Conservation (phyloP, 1,140 invertebrate species). For the Limonius californicus region DNA sequence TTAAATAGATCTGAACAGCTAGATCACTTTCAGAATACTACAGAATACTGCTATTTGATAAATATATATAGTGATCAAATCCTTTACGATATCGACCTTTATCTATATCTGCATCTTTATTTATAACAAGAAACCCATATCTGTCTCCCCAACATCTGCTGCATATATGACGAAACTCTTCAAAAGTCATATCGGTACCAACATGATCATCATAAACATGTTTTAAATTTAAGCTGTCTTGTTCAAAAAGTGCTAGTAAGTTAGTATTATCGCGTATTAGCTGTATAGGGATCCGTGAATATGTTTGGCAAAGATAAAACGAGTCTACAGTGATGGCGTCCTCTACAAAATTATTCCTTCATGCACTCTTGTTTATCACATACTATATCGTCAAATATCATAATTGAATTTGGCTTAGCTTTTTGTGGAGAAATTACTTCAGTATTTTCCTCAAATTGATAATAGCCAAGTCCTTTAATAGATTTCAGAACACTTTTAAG, state of each 20-base stretch:
- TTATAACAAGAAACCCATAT: conserved; percentile 40
- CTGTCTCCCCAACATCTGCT: conserved; percentile 35
- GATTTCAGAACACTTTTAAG: not conserved
- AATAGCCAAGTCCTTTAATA: conserved; percentile 4
- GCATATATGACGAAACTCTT: conserved; percentile 41
- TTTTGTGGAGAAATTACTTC: not conserved
- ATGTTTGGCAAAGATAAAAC: conserved; percentile 44
- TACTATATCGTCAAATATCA: conserved; percentile 44
- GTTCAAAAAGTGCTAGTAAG: conserved; percentile 42
- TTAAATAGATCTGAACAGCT: too few relatives aligned
- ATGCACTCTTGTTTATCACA: conserved; percentile 42
- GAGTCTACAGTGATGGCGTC: conserved; percentile 41
- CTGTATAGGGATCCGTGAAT: conserved; percentile 44
- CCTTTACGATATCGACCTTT: conserved; percentile 40
- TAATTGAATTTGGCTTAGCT: conserved; percentile 32
- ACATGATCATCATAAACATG: conserved; percentile 36
- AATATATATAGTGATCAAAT: conserved; percentile 36
- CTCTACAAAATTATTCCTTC: conserved; percentile 43
- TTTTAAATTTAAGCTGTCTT: conserved; percentile 41
- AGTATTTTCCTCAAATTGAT: not conserved
- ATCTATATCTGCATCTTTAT: conserved; percentile 36
- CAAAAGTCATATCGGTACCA: conserved; percentile 35
- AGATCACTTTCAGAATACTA: too few relatives aligned
- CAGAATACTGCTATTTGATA: too few relatives aligned
- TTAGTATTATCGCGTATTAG: conserved; percentile 45